A percentile compares a stretch with the other conserved stretches of the same genome.
Evolutionary conservation across 2,888 invertebrate genomes (phyloP).

Genomic region (Sarcophaga carnaria): DNA sequence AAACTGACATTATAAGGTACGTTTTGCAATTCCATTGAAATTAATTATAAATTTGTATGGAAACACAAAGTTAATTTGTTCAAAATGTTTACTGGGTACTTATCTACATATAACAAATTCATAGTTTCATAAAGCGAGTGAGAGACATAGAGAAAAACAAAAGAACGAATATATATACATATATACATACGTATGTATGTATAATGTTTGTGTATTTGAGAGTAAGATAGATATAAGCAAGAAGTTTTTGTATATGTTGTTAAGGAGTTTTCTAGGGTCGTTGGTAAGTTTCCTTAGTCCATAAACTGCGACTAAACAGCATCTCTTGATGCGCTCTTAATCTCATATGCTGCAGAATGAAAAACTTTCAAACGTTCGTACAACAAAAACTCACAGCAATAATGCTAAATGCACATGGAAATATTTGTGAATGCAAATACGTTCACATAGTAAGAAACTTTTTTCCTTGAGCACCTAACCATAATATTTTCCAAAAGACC

Average conservation of each 20-base stretch:
- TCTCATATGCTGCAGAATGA: slow-evolving; percentile 46
- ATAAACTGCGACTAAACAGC: slow-evolving; percentile 40
- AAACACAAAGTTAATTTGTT: too few species aligned
- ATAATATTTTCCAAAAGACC: slow-evolving; percentile 25
- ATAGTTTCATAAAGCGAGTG: too few species aligned
- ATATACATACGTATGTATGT: not conserved
- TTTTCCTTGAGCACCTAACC: slow-evolving; percentile 41
- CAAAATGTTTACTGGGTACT: too few species aligned
- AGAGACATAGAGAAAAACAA: too few species aligned
- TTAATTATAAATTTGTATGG: too few species aligned
- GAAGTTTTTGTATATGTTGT: slow-evolving; percentile 16
- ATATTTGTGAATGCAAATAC: not conserved
- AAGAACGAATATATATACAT: not conserved
- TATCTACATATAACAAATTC: too few species aligned
- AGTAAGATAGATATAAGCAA: slow-evolving; percentile 11
- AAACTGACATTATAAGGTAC: too few species aligned
- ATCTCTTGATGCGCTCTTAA: slow-evolving; percentile 49
- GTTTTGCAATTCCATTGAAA: too few species aligned
- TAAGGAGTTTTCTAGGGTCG: slow-evolving; percentile 43
- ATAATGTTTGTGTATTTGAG: not conserved
- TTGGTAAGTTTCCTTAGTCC: slow-evolving; percentile 42
- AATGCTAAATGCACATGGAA: not conserved
- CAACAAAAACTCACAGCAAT: not conserved
- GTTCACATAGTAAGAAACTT: slow-evolving; percentile 26
- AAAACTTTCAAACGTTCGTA: slow-evolving; percentile 8